These are phyloP conservation scores for Alcis repandata DNA, from an alignment of 2,888 invertebrate genomes.

Conservation along the genomic window DNA sequence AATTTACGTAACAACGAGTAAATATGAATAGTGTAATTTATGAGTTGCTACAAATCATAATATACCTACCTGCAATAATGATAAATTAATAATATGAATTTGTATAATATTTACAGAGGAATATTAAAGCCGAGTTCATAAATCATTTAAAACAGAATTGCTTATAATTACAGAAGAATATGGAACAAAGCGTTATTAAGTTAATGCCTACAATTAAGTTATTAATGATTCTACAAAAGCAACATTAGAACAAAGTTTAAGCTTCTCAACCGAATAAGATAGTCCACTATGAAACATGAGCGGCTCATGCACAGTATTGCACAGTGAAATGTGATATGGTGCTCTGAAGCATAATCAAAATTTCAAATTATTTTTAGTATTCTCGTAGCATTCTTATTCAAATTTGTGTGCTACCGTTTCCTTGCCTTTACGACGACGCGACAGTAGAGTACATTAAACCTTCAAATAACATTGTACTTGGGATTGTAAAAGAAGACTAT, in stretches of 20 bases:
- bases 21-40: no score
- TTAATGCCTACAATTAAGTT: not conserved
- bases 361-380: constrained; percentile 31
- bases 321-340: constrained; percentile 11
- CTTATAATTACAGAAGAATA: not conserved
- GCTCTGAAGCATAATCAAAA: constrained; percentile 10
- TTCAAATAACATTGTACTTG: constrained; percentile 23
- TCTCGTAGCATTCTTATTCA: constrained; percentile 36
- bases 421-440: constrained; percentile 38
- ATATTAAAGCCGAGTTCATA: not conserved
- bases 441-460: constrained; percentile 24
- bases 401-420: constrained; percentile 34
- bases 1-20: no score
- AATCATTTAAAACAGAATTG: not conserved
- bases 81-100: not conserved
- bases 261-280: not conserved
- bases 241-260: not conserved
- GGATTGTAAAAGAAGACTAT: constrained; percentile 19
- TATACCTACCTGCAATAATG: no score
- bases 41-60: no score
- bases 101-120: not conserved
- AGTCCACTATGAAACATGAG: not conserved
- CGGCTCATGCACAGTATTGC: not conserved
- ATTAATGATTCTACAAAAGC: not conserved
- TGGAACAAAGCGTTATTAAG: not conserved